Evolutionary conservation across 2,797 vertebrate genomes (phyloP).

Genomic region (Borostomias antarcticus): DNA sequence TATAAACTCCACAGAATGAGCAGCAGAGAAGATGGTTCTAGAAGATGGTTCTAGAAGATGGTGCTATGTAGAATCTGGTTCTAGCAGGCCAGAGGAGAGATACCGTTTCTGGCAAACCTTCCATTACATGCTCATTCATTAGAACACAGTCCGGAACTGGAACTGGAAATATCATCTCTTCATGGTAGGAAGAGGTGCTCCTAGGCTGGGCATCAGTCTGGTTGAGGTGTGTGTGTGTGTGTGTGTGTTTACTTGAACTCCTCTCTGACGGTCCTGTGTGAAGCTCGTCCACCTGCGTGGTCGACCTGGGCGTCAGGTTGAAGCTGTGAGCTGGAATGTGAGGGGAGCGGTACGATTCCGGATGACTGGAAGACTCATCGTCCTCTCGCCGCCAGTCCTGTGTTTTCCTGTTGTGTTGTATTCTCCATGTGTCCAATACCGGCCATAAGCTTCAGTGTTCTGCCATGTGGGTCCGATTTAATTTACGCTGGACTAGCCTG

Average conservation of each 20-base stretch:
- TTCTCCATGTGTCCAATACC: slow-evolving; percentile 18
- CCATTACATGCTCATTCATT: slow-evolving; percentile 1
- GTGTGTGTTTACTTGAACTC: slow-evolving; percentile 61
- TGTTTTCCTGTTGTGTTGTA: slow-evolving; percentile 11
- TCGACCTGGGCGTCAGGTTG: background rate
- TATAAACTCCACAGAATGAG: slow-evolving; percentile 30
- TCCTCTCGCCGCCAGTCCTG: background rate
- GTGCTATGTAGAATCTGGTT: too few relatives aligned
- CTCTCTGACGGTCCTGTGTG: slow-evolving; percentile 23
- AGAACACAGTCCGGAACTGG: slow-evolving; percentile 12
- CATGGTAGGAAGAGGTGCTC: too few relatives aligned
- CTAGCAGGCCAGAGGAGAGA: too few relatives aligned
- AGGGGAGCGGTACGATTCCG: too few relatives aligned
- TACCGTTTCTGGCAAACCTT: background rate
- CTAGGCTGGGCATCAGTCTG: too few relatives aligned
- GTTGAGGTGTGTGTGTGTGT: too few relatives aligned
- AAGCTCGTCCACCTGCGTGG: background rate
- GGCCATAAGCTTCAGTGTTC: slow-evolving; percentile 27
- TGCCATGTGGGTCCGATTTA: background rate
- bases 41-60: too few relatives aligned
- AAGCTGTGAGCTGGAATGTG: background rate
- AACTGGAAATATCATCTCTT: slow-evolving; percentile 24
- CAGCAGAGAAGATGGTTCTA: background rate
- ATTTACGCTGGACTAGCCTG: background rate
- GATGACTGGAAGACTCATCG: slow-evolving; percentile 7